These are phyloP conservation scores for Seira sanloemensis DNA, from an alignment of 2,888 invertebrate genomes.

Conservation along the genomic window DNA sequence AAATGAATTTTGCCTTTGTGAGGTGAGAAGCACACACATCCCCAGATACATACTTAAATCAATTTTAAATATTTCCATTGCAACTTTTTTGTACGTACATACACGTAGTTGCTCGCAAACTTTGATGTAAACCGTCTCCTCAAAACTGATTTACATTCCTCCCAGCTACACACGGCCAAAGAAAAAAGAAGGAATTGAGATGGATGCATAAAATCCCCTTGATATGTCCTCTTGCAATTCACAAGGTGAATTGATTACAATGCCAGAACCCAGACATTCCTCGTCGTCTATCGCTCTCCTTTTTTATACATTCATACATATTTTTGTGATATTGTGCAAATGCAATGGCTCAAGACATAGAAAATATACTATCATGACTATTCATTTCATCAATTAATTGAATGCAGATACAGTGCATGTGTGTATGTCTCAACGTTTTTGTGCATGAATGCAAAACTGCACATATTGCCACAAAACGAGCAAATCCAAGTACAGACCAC, in stretches of 20 bases:
- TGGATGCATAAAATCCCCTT: constrained; percentile 59
- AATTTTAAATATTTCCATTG: too few relatives aligned
- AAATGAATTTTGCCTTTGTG: too few relatives aligned
- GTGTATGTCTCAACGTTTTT: background rate
- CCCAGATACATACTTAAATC: too few relatives aligned
- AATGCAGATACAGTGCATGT: background rate
- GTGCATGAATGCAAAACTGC: constrained; percentile 14
- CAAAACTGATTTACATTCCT: constrained; percentile 9
- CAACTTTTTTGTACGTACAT: too few relatives aligned
- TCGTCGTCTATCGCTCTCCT: constrained; percentile 17
- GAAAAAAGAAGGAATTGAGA: constrained; percentile 33
- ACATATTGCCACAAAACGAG: background rate
- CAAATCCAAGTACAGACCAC: constrained; percentile 36
- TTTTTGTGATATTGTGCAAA: constrained; percentile 1
- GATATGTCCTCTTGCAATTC: constrained; percentile 56
- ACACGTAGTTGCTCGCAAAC: too few relatives aligned
- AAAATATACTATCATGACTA: background rate
- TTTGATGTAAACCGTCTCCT: too few relatives aligned
- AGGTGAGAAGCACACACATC: too few relatives aligned
- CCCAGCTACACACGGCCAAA: constrained; percentile 2
- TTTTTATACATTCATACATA: background rate
- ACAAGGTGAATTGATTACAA: constrained; percentile 60
- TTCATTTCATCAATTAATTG: background rate
- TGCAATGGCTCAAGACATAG: background rate
- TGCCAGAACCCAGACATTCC: constrained; percentile 51